These are phyloP conservation scores for Toxostoma redivivum DNA, from an alignment of 2,113 vertebrate species.

Conservation along the genomic window DNA sequence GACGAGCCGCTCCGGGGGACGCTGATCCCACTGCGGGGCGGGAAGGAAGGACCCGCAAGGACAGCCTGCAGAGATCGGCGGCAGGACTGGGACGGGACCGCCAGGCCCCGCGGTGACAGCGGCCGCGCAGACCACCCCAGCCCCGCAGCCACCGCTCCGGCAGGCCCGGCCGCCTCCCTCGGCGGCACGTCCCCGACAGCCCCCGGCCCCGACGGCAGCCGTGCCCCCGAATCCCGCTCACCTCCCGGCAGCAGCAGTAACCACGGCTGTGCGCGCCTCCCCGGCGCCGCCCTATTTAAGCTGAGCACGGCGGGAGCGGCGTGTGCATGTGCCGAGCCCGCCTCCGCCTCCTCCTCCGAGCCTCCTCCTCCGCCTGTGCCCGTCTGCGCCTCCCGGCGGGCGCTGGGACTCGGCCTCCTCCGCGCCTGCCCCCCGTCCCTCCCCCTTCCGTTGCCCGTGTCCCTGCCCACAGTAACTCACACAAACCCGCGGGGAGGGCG, in stretches of 20 bases:
- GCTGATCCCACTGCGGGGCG: background rate
- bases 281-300: conserved; percentile 37
- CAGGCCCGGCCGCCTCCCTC: background rate
- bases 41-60: background rate
- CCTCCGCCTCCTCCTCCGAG: background rate
- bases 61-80: background rate
- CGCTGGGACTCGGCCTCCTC: background rate
- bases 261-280: fast-evolving
- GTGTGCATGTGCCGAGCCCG: background rate
- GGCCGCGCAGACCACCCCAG: background rate
- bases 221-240: background rate
- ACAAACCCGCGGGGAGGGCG: fast-evolving
- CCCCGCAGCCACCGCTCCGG: background rate
- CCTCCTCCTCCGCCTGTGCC: background rate
- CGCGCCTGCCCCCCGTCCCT: no score
- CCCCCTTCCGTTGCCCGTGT: background rate
- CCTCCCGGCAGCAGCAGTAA: background rate
- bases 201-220: background rate
- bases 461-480: fast-evolving
- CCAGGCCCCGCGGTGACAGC: background rate
- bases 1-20: background rate
- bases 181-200: background rate
- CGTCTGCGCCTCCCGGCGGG: background rate
- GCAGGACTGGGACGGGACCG: background rate
- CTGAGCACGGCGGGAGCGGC: background rate